These are phyloP conservation scores for Erythrocercus mccallii DNA, from an alignment of 2,113 vertebrate species.

Conservation along the genomic window DNA sequence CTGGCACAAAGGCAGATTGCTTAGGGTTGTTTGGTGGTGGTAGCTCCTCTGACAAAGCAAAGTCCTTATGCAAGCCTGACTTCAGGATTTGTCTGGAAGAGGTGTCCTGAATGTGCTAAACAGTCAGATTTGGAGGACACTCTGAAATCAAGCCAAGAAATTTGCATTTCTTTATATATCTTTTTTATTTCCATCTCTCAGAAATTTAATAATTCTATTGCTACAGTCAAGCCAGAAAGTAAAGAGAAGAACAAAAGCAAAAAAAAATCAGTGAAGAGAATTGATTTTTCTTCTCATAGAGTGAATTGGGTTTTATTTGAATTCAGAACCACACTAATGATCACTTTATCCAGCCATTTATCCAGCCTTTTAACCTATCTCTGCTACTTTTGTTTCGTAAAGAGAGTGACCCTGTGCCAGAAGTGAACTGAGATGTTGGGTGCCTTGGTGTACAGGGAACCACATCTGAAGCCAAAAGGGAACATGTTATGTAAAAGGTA, in stretches of 20 bases:
- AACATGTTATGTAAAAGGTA: not conserved
- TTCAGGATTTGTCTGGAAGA: not conserved
- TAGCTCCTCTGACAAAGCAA: not conserved
- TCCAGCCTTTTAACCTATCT: not conserved
- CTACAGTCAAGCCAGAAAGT: not conserved
- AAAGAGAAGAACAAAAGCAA: not conserved
- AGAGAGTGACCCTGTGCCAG: accelerated
- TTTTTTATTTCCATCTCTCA: not conserved
- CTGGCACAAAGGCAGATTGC: not conserved
- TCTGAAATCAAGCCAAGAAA: not conserved
- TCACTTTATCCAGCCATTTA: not conserved
- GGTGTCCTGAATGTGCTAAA: not conserved
- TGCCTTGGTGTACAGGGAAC: not conserved
- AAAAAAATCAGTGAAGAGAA: not conserved
- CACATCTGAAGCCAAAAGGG: not conserved
- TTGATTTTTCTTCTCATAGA: not conserved
- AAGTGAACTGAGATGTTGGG: not conserved
- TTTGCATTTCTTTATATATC: not conserved
- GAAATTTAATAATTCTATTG: not conserved
- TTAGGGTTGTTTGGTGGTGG: not conserved
- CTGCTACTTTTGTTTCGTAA: not conserved
- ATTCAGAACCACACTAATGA: not conserved
- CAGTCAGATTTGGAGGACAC: not conserved
- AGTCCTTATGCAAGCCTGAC: not conserved
- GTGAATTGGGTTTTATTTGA: not conserved